Evolutionary conservation across 2,797 vertebrate species (phyloP), one percentile per base, ranked within the genome.

Genomic region (Trachops cirrhosus): DNA sequence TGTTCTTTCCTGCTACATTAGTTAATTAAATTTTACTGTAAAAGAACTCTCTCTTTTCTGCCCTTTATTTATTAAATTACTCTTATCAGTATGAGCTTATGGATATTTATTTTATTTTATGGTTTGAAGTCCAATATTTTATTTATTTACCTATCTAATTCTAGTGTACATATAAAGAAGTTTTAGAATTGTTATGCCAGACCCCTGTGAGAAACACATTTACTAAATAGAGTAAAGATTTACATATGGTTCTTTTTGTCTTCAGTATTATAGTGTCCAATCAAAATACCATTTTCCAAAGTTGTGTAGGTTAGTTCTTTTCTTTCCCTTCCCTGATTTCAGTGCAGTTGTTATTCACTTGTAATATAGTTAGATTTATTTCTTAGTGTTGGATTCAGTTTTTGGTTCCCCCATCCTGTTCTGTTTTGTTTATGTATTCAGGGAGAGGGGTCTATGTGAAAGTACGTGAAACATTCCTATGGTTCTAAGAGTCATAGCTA

Each of bases 281-380:
- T 80, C 39, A 92, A 79, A 85, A 89, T 73, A 34, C 67, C 80
- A 19, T 70, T 96, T 92, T 80, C 32, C 41, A 67, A 87, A 82
- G 46, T 83, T 62, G 77, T 7, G 11, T 83, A 84, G 18, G 18
- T 71, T 93, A 75, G 32, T 94, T 80, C 14, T 82, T 75, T 85
- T 80, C 19, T 50, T 39, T 44, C 21, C 37, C 3, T 52, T 24
- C 5, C 12, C 44, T 70, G 37, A 11, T 41, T 78, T 64, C 34
- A 75, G 15, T 70, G 37, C 29, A 54, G 18, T 82, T 96, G 18
- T 67, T 80, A 41, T n/a, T 82, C 26, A 52, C 29, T 85, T 88
- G 50, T n/a, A 78, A 34, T 84, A 24, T 75, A 90, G n/a, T 74
- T 75, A 75, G 10, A 67, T 68, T 86, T 11, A 75, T 89, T 82